Base-by-base conservation (phyloP, 2,888 invertebrate species). In the Orthosia incerta region DNA sequence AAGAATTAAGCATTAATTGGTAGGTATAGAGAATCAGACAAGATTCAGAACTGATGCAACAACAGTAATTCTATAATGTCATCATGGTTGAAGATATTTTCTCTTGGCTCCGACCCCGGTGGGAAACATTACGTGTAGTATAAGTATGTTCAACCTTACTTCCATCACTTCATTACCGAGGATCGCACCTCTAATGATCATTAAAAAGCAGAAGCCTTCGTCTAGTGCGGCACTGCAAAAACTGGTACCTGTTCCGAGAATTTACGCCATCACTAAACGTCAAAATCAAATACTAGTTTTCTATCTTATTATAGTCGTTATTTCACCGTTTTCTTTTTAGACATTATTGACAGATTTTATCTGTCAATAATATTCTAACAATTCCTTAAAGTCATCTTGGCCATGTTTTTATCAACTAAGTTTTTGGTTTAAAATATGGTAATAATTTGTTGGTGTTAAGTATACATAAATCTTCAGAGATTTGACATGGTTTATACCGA, bases 131-230 rank as follows among this genome's bases (percentile, higher is more conserved):
- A 45, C 39, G 31, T 20, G 13, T 13, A 39, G 13, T 46, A 18
- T 15, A 39, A 39, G 23, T 23, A 71, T 4, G 55, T 51, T n/a
- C n/a, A 18, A 71, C 46, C 5, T 74, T 77, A 59, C 31, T 59
- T 48, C 71, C 31, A 31, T 18, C 26, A 46, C 18, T 56, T 77
- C 23, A 74, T 13, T 71, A 79, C 48, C 3, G 20, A 45, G 48
- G 39, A 50, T 73, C 26, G 72, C 45, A 20, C 15, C 11, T 72
- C 39, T 72, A 72, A 79, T 39, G 59, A 46, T 12, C 45, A 79
- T 48, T 60, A 60, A 50, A 79, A 53, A 46, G 13, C 11, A 74
- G 45, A 26, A 68, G 26, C 50, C 18, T 50, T 48, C n/a, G 13
- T 31, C 20, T n/a, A 51, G 20, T 23, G 31, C n/a, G 45, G 26